Evolutionary conservation across 2,113 vertebrate genomes (phyloP).

Genomic region (Catharus fuscescens): DNA sequence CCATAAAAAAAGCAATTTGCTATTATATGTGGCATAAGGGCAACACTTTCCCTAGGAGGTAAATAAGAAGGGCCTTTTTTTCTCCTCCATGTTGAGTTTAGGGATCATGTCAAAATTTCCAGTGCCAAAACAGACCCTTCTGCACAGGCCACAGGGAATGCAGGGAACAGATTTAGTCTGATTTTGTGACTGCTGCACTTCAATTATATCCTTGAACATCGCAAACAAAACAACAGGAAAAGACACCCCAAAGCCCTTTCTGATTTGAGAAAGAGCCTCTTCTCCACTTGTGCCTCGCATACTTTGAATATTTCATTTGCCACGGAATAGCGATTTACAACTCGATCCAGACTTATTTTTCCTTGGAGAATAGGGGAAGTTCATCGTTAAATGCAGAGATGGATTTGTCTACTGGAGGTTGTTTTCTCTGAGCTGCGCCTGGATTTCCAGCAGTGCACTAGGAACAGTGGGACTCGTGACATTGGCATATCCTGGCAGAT

Average conservation of each 20-base stretch:
- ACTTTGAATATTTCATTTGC: slow-evolving; percentile 59
- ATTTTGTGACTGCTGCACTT: slow-evolving; percentile 20
- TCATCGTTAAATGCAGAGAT: slow-evolving; percentile 61
- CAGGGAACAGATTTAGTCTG: not conserved
- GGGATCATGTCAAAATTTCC: slow-evolving; percentile 81
- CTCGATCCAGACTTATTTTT: slow-evolving; percentile 61
- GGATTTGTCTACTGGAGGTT: slow-evolving; percentile 63
- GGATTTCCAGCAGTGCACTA: slow-evolving; percentile 49
- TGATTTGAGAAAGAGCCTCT: slow-evolving; percentile 42
- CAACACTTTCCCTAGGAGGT: slow-evolving; percentile 85
- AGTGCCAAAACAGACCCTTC: slow-evolving; percentile 15
- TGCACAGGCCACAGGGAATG: slow-evolving; percentile 11
- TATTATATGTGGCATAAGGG: slow-evolving; percentile 86
- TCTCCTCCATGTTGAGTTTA: slow-evolving; percentile 71
- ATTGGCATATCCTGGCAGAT: slow-evolving; percentile 66
- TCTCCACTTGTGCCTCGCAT: slow-evolving; percentile 29
- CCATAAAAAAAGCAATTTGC: slow-evolving; percentile 96
- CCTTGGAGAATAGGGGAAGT: slow-evolving; percentile 65
- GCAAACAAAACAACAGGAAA: slow-evolving; percentile 19
- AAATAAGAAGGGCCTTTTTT: slow-evolving; percentile 79
- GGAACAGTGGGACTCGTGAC: slow-evolving; percentile 40
- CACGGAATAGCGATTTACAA: slow-evolving; percentile 49
- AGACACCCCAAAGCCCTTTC: slow-evolving; percentile 35
- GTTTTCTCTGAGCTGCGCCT: slow-evolving; percentile 18
- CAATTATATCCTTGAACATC: not conserved